Evolutionary conservation across 2,888 invertebrate genomes (phyloP).

Genomic region (Pristionchus arcanus): DNA sequence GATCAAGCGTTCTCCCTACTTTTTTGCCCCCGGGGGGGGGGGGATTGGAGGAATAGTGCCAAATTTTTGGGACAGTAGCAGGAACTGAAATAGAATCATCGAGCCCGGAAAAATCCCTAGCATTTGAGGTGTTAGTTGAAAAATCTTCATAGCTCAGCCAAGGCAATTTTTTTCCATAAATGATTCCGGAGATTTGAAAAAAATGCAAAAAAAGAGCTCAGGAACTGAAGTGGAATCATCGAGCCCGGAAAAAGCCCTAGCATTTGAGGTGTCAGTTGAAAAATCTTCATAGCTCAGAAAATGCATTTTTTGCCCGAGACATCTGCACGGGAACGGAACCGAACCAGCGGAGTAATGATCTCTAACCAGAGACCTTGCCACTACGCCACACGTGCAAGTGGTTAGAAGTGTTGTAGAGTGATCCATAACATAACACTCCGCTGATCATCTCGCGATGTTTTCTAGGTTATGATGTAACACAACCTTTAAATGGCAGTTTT

Average conservation of each 20-base stretch:
- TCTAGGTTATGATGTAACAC: background rate
- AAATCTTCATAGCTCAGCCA: slow-evolving; percentile 6
- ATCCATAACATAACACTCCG: background rate
- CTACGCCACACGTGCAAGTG: background rate
- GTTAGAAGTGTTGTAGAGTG: background rate
- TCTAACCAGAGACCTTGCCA: background rate
- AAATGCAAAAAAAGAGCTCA: slow-evolving; percentile 1
- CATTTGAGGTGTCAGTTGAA: slow-evolving; percentile 50
- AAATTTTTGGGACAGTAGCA: too few relatives aligned
- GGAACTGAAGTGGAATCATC: background rate
- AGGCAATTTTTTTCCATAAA: too few relatives aligned
- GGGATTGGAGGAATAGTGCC: too few relatives aligned
- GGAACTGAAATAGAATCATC: background rate
- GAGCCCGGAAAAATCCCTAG: background rate
- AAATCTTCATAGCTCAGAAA: slow-evolving; percentile 16
- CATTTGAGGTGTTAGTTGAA: slow-evolving; percentile 49
- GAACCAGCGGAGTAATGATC: background rate
- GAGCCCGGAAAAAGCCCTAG: slow-evolving; percentile 22
- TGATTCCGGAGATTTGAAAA: too few relatives aligned
- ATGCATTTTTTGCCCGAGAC: background rate
- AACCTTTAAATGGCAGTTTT: background rate
- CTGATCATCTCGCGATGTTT: background rate
- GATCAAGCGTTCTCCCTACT: too few relatives aligned
- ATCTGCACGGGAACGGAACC: background rate
- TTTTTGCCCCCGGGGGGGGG: too few relatives aligned